Conservation (phyloP, 2,888 invertebrate species). For the Uropetala carovei region DNA sequence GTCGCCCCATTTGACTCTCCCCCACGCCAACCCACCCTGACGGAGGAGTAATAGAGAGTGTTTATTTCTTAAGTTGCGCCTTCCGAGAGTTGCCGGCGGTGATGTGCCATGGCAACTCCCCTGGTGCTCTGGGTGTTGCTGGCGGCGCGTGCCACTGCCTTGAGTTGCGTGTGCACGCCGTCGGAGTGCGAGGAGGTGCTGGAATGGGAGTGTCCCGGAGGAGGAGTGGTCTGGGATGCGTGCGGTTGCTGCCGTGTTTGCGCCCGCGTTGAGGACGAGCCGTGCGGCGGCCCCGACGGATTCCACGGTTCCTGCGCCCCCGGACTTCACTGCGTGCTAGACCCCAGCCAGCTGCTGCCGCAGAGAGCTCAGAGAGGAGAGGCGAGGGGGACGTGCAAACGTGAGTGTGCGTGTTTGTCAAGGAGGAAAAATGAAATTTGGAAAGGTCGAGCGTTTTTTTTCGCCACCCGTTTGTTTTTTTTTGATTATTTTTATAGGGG, state of each 20-base stretch:
- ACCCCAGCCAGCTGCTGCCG: constrained; percentile 35
- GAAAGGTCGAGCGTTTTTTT: neutral
- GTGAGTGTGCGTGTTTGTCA: constrained; percentile 7
- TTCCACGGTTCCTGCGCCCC: constrained; percentile 93
- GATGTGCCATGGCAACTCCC: constrained; percentile 77
- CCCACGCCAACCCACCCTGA: no score
- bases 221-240: constrained; percentile 92
- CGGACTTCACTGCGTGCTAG: constrained; percentile 79
- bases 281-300: constrained; percentile 89
- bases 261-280: constrained; percentile 90
- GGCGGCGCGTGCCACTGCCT: constrained; percentile 81
- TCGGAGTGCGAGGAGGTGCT: constrained; percentile 89
- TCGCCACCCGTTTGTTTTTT: neutral
- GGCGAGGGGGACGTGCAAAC: constrained; percentile 45
- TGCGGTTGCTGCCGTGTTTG: constrained; percentile 96
- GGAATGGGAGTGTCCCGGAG: constrained; percentile 88
- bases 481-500: neutral
- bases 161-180: constrained; percentile 91
- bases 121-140: constrained; percentile 81
- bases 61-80: no score
- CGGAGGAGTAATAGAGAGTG: no score
- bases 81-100: constrained; percentile 58
- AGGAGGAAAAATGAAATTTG: neutral
- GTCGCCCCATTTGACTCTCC: no score
- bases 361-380: neutral